phyloP scores from a whole-genome alignment of 2,888 invertebrate species.

The Ditylenchus weischeri region DNA sequence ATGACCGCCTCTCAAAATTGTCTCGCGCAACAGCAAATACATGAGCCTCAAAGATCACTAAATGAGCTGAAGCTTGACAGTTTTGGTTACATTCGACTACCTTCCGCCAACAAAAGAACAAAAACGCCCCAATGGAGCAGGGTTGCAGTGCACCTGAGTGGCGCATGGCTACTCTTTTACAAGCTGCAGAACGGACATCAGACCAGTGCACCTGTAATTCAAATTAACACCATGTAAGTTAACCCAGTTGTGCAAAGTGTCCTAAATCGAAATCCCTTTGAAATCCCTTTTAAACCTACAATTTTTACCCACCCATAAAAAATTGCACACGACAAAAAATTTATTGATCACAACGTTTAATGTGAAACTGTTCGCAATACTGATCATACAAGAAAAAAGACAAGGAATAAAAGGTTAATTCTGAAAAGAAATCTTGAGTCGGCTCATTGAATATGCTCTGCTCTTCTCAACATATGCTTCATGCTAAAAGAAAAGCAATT shows the following conservation, averaged over 20 bases:
- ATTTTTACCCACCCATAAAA: no score
- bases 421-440: background rate
- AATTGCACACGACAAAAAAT: no score
- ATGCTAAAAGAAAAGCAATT: no score
- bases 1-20: background rate
- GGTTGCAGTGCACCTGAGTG: constrained; percentile 1
- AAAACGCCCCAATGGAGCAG: background rate
- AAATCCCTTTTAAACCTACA: no score
- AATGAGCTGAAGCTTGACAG: constrained; percentile 8
- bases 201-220: constrained; percentile 10
- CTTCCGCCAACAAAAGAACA: constrained; percentile 1
- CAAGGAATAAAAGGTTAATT: no score
- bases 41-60: background rate
- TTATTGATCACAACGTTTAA: no score
- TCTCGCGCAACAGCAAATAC: background rate
- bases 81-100: constrained; percentile 10
- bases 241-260: no score
- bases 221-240: constrained; percentile 10
- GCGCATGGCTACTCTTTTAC: constrained; percentile 14
- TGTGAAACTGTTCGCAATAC: background rate
- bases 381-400: background rate
- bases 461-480: no score
- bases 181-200: constrained; percentile 12
- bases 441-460: background rate
- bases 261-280: no score